These are phyloP conservation scores for Pristionchus mayeri DNA, from an alignment of 2,888 invertebrate genomes.

Conservation along the genomic window DNA sequence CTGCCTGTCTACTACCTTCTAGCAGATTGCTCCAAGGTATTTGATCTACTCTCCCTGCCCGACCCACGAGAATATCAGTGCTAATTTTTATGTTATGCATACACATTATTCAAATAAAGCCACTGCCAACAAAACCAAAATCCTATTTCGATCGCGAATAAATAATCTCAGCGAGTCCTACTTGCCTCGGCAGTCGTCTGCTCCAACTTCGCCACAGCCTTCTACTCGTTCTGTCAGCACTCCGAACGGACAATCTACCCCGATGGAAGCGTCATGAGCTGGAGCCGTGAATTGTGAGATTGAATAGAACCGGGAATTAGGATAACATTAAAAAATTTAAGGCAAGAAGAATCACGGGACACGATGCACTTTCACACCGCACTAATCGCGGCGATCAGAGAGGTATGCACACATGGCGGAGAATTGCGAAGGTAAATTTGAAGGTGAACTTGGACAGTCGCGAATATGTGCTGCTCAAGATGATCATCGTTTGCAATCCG, in stretches of 20 bases:
- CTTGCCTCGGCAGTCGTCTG: neutral
- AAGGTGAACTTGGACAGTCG: neutral
- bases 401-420: neutral
- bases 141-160: neutral
- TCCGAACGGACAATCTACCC: neutral
- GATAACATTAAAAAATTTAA: neutral
- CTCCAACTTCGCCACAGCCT: neutral
- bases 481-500: neutral
- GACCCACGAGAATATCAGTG: too few species aligned
- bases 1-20: neutral
- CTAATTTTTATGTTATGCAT: too few species aligned
- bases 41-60: too few species aligned
- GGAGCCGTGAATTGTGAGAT: neutral
- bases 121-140: too few species aligned
- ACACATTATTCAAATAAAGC: too few species aligned
- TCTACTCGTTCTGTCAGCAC: neutral
- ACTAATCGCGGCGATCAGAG: neutral
- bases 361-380: neutral
- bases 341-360: neutral
- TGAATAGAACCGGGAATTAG: too few species aligned
- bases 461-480: neutral
- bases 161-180: neutral
- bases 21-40: neutral
- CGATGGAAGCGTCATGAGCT: neutral
- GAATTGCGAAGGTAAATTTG: neutral